Evolutionary conservation across 2,113 vertebrate genomes (phyloP).

Genomic region (Phoenicopterus ruber): DNA sequence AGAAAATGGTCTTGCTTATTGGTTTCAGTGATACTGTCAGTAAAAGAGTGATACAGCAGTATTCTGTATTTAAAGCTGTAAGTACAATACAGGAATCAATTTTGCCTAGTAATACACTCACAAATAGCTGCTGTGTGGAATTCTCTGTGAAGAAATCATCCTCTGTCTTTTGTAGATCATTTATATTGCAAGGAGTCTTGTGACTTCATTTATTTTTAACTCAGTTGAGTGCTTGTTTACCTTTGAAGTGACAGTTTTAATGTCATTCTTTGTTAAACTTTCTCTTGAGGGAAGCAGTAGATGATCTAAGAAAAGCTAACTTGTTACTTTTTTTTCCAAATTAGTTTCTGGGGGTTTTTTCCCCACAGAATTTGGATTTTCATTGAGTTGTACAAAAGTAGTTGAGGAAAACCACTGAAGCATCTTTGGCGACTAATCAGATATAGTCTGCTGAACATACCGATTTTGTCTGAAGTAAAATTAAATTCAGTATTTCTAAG

Average conservation of each 20-base stretch:
- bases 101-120: background rate
- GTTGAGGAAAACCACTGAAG: background rate
- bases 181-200: background rate
- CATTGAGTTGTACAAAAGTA: background rate
- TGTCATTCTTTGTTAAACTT: background rate
- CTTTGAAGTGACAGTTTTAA: slow-evolving; percentile 6
- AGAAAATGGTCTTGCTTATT: background rate
- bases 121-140: background rate
- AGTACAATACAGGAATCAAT: background rate
- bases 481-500: background rate
- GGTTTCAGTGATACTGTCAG: background rate
- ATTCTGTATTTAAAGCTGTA: background rate
- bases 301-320: background rate
- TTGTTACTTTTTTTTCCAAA: background rate
- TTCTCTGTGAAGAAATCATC: background rate
- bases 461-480: background rate
- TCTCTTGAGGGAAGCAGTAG: background rate
- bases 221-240: background rate
- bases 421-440: background rate
- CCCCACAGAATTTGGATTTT: background rate
- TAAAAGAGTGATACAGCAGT: background rate
- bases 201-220: slow-evolving; percentile 50
- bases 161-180: background rate
- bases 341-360: background rate
- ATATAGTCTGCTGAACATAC: background rate